Evolutionary conservation across 2,113 vertebrate genomes (phyloP), one percentile per base, ranked within the genome.

Genomic region (Myotis brandtii): DNA sequence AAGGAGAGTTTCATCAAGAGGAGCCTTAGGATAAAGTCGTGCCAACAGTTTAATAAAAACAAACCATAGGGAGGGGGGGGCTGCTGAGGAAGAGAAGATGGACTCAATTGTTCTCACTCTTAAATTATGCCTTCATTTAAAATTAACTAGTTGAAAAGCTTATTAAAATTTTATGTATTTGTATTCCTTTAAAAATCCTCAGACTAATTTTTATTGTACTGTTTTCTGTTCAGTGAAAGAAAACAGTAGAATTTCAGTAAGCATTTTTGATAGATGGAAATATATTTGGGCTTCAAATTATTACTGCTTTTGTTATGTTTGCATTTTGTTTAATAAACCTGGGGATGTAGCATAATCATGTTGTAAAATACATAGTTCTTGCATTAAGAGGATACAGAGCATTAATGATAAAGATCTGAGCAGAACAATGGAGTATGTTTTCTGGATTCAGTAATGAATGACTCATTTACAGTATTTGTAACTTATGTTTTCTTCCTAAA

Each of bases 121-220:
- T 48, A 81, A 92, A 66, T 76, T 18, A 81, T 43, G 20, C 3
- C 5, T 37, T 34, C 25, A 81, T 82, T 92, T 79, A 66, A 73
- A 96, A 82, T 62, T 67, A 94, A 69, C 48, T 59, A 59, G 25
- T 67, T 82, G n/a, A n/a, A 86, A 37, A 48, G 11, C 12, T 23
- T 77, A 77, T 89, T 82, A 92, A 25, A 40, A 27, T 82, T 40
- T 72, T 86, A 25, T 82, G 6, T 59, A 86, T 43, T 56, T 89
- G 37, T 54, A 54, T 77, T 76, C 17, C 20, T 76, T 90, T 86
- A 21, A 37, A 77, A 77, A 59, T 72, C 43, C 69, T 93, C 46
- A 37, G 48, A 48, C 50, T 94, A 72, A 87, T 91, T 76, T 93
- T 66, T 59, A 82, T 92, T 81, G 13, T 73, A 40, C 21, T n/a